Percentiles rank a stretch among this genome's conserved stretches.
These are phyloP conservation scores for Amiota minor DNA, from an alignment of 2,888 invertebrate species.

Conservation along the genomic window DNA sequence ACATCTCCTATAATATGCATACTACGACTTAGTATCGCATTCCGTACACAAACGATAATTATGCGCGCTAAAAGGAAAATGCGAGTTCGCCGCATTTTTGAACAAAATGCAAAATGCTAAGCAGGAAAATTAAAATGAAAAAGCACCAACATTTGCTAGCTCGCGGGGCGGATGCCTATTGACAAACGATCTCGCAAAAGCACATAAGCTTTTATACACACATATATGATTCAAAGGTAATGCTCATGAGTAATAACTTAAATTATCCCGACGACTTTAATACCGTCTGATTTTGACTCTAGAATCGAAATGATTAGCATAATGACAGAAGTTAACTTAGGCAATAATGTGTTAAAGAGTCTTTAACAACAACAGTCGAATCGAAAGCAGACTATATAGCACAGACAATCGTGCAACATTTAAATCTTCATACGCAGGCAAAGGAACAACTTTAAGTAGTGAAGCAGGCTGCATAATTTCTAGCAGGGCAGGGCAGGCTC, in stretches of 20 bases:
- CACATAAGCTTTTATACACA: conserved; percentile 32
- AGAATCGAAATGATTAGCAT: conserved; percentile 53
- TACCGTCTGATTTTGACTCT: conserved; percentile 25
- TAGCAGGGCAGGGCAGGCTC: conserved; percentile 50
- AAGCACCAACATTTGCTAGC: conserved; percentile 28
- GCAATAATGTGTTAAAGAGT: conserved; percentile 53
- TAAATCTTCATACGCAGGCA: conserved; percentile 18
- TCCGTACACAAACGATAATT: conserved; percentile 22
- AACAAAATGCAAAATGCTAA: conserved; percentile 19
- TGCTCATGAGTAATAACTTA: conserved; percentile 33
- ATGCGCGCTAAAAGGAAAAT: conserved; percentile 21
- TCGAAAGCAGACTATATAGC: neutral
- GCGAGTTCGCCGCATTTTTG: conserved; percentile 18
- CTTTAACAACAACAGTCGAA: conserved; percentile 33
- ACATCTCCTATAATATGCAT: neutral
- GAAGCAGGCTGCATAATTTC: conserved; percentile 53
- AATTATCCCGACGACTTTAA: conserved; percentile 28
- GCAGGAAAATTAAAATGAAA: conserved; percentile 25
- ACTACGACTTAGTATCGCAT: neutral
- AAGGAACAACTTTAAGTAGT: conserved; percentile 50
- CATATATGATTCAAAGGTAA: conserved; percentile 17
- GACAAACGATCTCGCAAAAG: conserved; percentile 23
- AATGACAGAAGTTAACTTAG: conserved; percentile 49
- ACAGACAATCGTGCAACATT: neutral
- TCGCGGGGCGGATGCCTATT: conserved; percentile 14